Evolutionary conservation across 2,113 vertebrate genomes (phyloP).

Genomic region (Aptenodytes patagonicus): DNA sequence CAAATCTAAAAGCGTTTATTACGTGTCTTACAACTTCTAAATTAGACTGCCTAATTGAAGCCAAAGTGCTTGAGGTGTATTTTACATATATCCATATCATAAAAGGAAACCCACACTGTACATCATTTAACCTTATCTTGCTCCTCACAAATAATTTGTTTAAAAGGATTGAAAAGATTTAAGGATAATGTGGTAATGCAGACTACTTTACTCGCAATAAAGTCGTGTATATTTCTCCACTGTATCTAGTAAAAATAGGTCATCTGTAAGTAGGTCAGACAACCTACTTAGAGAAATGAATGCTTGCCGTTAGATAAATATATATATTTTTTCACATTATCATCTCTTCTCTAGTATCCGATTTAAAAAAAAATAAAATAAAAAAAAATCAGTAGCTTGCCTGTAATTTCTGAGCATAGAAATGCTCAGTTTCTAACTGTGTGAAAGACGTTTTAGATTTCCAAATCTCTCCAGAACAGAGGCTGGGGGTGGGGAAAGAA

Average conservation of each 20-base stretch:
- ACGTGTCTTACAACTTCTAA: background rate
- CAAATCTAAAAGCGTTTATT: background rate
- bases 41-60: background rate
- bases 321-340: background rate
- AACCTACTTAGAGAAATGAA: constrained; percentile 35
- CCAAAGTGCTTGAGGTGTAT: background rate
- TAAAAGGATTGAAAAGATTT: background rate
- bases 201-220: background rate
- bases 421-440: background rate
- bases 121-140: background rate
- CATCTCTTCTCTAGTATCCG: background rate
- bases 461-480: background rate
- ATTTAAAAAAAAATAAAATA: background rate
- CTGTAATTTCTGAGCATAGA: background rate
- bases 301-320: constrained; percentile 2
- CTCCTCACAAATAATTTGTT: background rate
- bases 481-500: background rate
- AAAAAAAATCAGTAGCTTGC: background rate
- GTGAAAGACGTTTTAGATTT: background rate
- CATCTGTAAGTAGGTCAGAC: constrained; percentile 68
- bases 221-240: constrained; percentile 14
- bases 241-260: constrained; percentile 58
- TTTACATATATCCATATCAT: background rate
- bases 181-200: background rate
- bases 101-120: background rate